Evolutionary conservation across 2,113 vertebrate species (phyloP), one percentile per base, ranked within the genome.

Genomic region (Nanorana parkeri): DNA sequence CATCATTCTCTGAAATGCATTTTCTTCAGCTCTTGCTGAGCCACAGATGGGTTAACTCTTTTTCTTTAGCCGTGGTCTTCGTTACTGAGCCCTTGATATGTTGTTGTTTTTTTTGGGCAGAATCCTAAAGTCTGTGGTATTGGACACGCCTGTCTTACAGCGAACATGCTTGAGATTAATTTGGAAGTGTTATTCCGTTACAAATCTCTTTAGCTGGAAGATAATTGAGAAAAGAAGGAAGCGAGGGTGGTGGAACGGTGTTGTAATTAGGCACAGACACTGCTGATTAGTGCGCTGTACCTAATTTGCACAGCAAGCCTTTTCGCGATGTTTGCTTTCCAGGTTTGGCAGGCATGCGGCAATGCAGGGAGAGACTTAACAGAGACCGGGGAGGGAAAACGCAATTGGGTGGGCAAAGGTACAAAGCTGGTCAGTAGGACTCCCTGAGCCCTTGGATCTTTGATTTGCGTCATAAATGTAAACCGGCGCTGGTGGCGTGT

Each of bases 141-240:
- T 29, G 23, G 47, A 74, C 68, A 80, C 67, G 36, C 55, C 36
- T 54, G 68, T 28, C 36, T 61, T 54, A 17, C 20, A 64, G 2
- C n/a, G 5, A 26, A 20, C 47, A 10, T 1, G 20, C 16, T 65
- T 15, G 16, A 20, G 19, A 72, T 81, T 72, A 51, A 81, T 81
- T 74, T 66, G 79, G 41, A 73, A 65, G 47, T 74, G 51, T 65
- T 64, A 55, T 67, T 71, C 78, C 11, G 17, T 71, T 81, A 81
- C 78, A 73, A 81, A 81, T 73, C 68, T 63, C 68, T 72, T 81
- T 65, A 73, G 68, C 56, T 29, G 32, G 63, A 72, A 63, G 72
- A 72, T 80, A 80, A 80, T 80, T 81, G 79, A 81, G 58, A 73
- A 65, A 24, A 63, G 26, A 5, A 19, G 24, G 21, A 58, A 60